A percentile compares a stretch with the other conserved stretches of the same genome.
Evolutionary conservation across 2,888 invertebrate species (phyloP).

Genomic region (Meganola albula): DNA sequence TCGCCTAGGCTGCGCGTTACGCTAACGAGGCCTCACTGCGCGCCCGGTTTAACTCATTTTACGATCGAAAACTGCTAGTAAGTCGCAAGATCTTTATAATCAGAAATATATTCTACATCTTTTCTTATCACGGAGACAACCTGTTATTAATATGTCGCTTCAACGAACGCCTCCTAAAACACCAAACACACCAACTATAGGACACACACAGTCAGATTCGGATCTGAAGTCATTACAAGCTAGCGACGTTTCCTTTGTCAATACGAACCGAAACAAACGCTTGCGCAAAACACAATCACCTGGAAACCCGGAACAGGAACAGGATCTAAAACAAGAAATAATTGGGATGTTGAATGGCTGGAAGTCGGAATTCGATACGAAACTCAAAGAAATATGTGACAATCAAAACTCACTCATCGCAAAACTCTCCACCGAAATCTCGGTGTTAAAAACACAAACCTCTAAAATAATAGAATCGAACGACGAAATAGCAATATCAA

Average conservation of each 20-base stretch:
- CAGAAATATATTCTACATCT: too few relatives aligned
- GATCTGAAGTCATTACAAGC: neutral
- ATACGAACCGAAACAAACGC: neutral
- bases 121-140: too few relatives aligned
- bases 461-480: neutral
- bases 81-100: too few relatives aligned
- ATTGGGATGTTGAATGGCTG: slow-evolving; percentile 1
- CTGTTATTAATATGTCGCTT: neutral
- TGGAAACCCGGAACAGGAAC: neutral
- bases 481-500: slow-evolving; percentile 1
- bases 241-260: slow-evolving; percentile 1
- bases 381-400: neutral
- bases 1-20: too few relatives aligned
- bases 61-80: too few relatives aligned
- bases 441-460: slow-evolving; percentile 4
- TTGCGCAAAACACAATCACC: neutral
- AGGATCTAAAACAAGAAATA: slow-evolving; percentile 2
- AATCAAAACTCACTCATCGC: slow-evolving; percentile 1
- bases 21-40: too few relatives aligned
- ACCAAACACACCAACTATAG: neutral
- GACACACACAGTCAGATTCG: slow-evolving; percentile 1
- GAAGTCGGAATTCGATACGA: slow-evolving; percentile 1
- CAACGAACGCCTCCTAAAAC: slow-evolving; percentile 2
- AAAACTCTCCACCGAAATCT: neutral
- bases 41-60: too few relatives aligned